Evolutionary conservation across 2,113 vertebrate genomes (phyloP).

Genomic region (Chaenogobius annularis): DNA sequence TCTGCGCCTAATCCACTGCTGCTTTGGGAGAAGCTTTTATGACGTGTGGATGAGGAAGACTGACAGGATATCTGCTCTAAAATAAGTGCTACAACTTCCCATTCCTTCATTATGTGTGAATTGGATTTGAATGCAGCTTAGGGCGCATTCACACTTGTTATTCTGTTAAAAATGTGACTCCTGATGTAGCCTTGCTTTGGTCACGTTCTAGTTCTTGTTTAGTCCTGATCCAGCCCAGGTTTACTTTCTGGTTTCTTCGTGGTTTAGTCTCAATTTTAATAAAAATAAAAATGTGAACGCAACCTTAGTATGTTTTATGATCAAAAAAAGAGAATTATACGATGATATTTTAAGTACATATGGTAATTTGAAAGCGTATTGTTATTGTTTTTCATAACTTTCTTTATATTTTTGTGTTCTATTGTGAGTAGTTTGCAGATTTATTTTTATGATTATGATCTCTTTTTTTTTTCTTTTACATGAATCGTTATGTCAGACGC

Average conservation of each 20-base stretch:
- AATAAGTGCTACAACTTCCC: not conserved
- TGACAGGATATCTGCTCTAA: slow-evolving; percentile 72
- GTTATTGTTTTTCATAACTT: too few relatives aligned
- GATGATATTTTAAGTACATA: not conserved
- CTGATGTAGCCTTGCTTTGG: too few relatives aligned
- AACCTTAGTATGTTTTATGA: not conserved
- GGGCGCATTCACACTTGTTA: too few relatives aligned
- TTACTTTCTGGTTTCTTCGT: too few relatives aligned
- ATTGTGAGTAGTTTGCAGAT: not conserved
- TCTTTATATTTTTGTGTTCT: not conserved
- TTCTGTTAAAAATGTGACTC: too few relatives aligned
- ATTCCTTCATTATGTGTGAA: not conserved
- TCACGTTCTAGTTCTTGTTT: too few relatives aligned
- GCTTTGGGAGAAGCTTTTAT: slow-evolving; percentile 83
- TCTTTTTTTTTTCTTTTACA: not conserved
- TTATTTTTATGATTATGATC: not conserved
- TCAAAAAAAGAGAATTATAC: not conserved
- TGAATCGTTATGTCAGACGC: not conserved
- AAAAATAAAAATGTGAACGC: too few relatives aligned
- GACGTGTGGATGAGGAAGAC: slow-evolving; percentile 69
- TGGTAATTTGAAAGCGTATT: too few relatives aligned
- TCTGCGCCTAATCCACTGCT: slow-evolving; percentile 86
- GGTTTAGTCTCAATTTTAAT: too few relatives aligned
- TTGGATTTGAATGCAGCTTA: too few relatives aligned
- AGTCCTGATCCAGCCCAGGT: too few relatives aligned